Conservation (phyloP, 2,888 invertebrate species). For the Apoda limacodes region DNA sequence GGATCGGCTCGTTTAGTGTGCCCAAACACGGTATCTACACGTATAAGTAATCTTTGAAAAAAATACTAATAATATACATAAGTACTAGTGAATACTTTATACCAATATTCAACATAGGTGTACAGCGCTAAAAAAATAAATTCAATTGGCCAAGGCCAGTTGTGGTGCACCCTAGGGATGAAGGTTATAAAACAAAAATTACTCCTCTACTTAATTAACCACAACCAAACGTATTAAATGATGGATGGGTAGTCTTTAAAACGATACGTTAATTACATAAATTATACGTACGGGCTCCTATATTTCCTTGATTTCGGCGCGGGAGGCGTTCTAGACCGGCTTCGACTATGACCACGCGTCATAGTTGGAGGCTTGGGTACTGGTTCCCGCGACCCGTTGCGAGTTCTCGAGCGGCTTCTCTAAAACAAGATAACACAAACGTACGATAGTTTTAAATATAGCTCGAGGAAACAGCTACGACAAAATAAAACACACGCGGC, state of each 20-base stretch:
- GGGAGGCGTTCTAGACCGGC: constrained; percentile 65
- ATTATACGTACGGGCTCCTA: constrained; percentile 55
- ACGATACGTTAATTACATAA: constrained; percentile 5
- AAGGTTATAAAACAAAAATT: constrained; percentile 17
- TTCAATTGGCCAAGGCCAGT: not conserved
- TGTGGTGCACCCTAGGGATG: no score
- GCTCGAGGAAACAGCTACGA: constrained; percentile 21
- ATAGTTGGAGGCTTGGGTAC: constrained; percentile 48
- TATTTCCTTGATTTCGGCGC: constrained; percentile 65
- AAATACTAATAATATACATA: no score
- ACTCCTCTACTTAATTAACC: constrained; percentile 9
- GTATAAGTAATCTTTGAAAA: no score
- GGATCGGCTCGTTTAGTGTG: no score
- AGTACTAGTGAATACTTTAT: no score
- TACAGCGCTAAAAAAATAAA: constrained; percentile 3
- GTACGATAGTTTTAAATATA: constrained; percentile 15
- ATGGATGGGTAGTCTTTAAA: constrained; percentile 7
- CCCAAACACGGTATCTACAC: no score
- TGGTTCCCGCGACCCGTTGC: constrained; percentile 62
- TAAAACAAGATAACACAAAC: constrained; percentile 41
- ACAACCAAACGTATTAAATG: constrained; percentile 3
- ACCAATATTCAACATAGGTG: not conserved
- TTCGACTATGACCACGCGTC: constrained; percentile 60
- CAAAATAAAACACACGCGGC: constrained; percentile 50
- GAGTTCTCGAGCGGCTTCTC: constrained; percentile 64